Evolutionary conservation across 1,140 invertebrate species (phyloP), one percentile per base, ranked within the genome.

Genomic region (Drosophila tani): DNA sequence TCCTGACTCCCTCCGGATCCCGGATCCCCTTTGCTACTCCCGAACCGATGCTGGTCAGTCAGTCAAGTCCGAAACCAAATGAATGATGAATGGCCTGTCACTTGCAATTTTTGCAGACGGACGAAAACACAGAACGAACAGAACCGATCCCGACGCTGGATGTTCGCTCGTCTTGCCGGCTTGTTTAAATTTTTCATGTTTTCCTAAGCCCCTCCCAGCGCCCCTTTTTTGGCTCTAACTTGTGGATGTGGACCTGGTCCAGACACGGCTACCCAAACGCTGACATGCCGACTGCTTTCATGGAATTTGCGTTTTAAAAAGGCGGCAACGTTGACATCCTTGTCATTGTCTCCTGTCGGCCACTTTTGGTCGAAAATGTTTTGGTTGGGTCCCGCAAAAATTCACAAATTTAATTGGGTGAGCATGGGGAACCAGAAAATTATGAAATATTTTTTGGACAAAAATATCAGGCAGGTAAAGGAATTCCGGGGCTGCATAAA

Each of bases 41-140:
- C 46, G 59, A 35, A 62, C 57, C 57, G 56, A 64, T 43, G 76
- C 70, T 81, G 71, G 82, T 66, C 82, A 75, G 80, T 68, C 80
- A 82, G 73, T 81, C 78, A 74, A 70, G 66, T 75, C 78, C 66
- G 79, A 90, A 88, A 73, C 81, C 78, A 73, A 88, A 90, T 88
- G 85, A 88, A 88, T 88, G 85, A 88, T 88, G 85, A 88, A 90
- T 88, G 90, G 85, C 85, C 85, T 88, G 85, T 88, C 85, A 88
- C 85, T 90, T 90, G 85, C 85, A 88, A 90, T 88, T 88, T 88
- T 88, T 90, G 80, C 82, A 53, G 85, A 74, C 85, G 79, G 85
- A 90, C 81, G 68, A 81, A 79, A 82, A 84, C 78, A 88, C 78
- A 77, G 73, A 68, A 64, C 64, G 51, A 49, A 71, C 46, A 76